Evolutionary conservation across 2,113 vertebrate genomes (phyloP).

Genomic region (Anthoscopus minutus): DNA sequence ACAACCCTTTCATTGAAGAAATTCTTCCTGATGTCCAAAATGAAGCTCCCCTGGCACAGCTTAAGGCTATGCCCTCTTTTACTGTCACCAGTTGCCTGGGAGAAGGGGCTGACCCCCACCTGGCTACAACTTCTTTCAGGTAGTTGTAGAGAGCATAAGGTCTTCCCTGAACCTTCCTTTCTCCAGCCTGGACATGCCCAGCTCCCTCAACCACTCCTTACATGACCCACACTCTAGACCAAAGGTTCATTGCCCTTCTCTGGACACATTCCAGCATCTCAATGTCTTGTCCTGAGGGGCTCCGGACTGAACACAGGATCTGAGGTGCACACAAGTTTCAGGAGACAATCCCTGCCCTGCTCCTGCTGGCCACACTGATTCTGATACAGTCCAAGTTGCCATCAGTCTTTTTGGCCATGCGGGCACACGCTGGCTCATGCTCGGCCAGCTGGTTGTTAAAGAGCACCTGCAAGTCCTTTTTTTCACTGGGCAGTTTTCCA

Average conservation of each 20-base stretch:
- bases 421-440: accelerated
- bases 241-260: not conserved
- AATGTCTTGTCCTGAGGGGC: not conserved
- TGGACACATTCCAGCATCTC: not conserved
- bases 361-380: not conserved
- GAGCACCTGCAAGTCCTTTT: not conserved
- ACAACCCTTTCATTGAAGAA: not conserved
- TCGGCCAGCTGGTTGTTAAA: not conserved
- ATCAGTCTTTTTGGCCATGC: not conserved
- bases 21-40: not conserved
- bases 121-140: not conserved
- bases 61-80: not conserved
- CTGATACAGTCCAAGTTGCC: not conserved
- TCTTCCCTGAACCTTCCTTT: not conserved
- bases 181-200: not conserved
- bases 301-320: not conserved
- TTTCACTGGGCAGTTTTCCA: not conserved
- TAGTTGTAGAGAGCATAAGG: not conserved
- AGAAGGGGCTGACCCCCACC: not conserved
- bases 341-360: not conserved
- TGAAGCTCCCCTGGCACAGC: not conserved
- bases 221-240: not conserved
- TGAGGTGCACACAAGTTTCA: accelerated
- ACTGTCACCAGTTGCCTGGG: not conserved
- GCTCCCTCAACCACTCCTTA: not conserved